These are phyloP conservation scores for Plebejus argus DNA, from an alignment of 2,888 invertebrate species.

Conservation along the genomic window DNA sequence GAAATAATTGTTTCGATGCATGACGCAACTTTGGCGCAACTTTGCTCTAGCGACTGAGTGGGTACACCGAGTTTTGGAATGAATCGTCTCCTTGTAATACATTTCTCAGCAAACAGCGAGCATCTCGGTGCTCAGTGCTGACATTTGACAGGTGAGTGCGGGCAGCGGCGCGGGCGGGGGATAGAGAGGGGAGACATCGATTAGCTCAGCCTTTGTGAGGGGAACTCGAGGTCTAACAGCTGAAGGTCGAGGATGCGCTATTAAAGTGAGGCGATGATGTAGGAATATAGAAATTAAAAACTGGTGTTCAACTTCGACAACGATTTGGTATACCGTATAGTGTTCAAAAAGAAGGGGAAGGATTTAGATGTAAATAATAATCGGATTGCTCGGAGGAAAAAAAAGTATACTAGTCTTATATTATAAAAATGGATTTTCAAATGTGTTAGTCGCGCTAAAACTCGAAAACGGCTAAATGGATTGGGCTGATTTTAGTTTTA, in stretches of 20 bases:
- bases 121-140: neutral
- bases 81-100: slow-evolving; percentile 17
- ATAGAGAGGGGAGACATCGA: neutral
- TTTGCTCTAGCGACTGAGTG: neutral
- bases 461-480: too few relatives aligned
- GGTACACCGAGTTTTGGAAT: neutral
- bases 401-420: neutral
- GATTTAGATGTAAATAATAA: too few relatives aligned
- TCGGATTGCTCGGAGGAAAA: too few relatives aligned
- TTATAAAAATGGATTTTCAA: too few relatives aligned
- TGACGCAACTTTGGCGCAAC: neutral
- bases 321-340: too few relatives aligned
- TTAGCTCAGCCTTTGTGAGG: neutral
- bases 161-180: neutral
- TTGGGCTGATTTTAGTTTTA: too few relatives aligned
- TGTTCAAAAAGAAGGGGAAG: neutral
- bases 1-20: neutral
- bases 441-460: too few relatives aligned
- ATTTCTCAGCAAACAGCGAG: neutral
- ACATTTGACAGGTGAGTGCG: neutral
- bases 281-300: neutral
- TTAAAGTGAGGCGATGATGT: neutral
- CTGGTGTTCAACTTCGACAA: neutral
- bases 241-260: neutral
- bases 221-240: neutral